These are phyloP conservation scores for Pseudorhiza aurosa DNA, from an alignment of 30 jellyfish, hydroid and myxozoan species.

Conservation along the genomic window DNA sequence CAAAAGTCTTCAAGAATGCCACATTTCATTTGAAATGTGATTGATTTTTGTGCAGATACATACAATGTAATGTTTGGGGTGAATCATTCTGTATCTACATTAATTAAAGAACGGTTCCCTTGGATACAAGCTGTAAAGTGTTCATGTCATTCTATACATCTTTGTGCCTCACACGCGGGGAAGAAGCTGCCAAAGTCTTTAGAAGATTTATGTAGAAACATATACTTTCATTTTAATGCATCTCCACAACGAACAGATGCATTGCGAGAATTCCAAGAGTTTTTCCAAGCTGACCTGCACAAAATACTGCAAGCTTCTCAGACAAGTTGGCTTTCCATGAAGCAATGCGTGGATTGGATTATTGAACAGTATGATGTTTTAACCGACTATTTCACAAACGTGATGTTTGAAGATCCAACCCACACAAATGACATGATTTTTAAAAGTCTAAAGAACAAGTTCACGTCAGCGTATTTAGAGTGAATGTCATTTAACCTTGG, in stretches of 20 bases:
- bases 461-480: slow-evolving; percentile 43
- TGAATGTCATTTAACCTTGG: slow-evolving; percentile 40
- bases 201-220: slow-evolving; percentile 47
- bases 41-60: slow-evolving; percentile 48
- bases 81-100: slow-evolving; percentile 32
- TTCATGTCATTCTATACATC: slow-evolving; percentile 50
- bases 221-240: slow-evolving; percentile 14
- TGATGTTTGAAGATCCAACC: slow-evolving; percentile 59
- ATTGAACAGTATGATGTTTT: slow-evolving; percentile 41
- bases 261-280: too few species aligned
- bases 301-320: slow-evolving; percentile 3
- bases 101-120: slow-evolving; percentile 32
- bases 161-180: slow-evolving; percentile 40
- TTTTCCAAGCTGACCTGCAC: slow-evolving; percentile 34
- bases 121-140: slow-evolving; percentile 26
- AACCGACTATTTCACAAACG: slow-evolving; percentile 21
- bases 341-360: neutral
- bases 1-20: slow-evolving; percentile 15
- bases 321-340: slow-evolving; percentile 23
- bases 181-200: slow-evolving; percentile 37
- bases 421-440: slow-evolving; percentile 46
- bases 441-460: slow-evolving; percentile 39
- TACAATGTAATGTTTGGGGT: slow-evolving; percentile 59
- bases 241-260: slow-evolving; percentile 27
- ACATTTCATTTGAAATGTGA: slow-evolving; percentile 38